Evolutionary conservation across 1,140 invertebrate genomes (phyloP).

Genomic region (Littorina saxatilis): DNA sequence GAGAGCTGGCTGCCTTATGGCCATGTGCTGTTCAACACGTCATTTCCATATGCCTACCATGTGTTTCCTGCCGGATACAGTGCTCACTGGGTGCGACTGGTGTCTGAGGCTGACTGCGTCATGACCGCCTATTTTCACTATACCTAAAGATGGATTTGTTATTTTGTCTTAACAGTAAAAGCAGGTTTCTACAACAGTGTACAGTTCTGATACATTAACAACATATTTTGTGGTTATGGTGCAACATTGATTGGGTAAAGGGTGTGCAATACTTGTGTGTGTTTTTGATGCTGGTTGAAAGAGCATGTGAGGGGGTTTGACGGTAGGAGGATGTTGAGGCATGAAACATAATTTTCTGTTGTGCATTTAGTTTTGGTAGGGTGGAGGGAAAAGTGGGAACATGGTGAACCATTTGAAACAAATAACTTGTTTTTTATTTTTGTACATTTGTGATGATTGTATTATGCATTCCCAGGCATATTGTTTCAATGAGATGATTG

Average conservation of each 20-base stretch:
- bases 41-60: background rate
- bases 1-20: slow-evolving; percentile 40
- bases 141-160: slow-evolving; percentile 23
- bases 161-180: background rate
- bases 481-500: too few species aligned
- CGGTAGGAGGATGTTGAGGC: too few species aligned
- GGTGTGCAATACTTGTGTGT: background rate
- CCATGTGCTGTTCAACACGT: background rate
- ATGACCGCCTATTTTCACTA: slow-evolving; percentile 53
- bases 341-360: too few species aligned
- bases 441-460: too few species aligned
- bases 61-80: slow-evolving; percentile 49
- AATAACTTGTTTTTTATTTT: too few species aligned
- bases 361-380: too few species aligned
- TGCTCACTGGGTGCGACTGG: slow-evolving; percentile 51
- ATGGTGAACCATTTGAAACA: too few species aligned
- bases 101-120: slow-evolving; percentile 1
- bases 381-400: too few species aligned
- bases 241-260: background rate
- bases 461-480: too few species aligned
- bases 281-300: background rate
- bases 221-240: background rate
- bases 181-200: background rate
- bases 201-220: background rate
- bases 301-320: too few species aligned